Conservation (phyloP, 2,888 invertebrate genomes). For the Caenorhabditis drosophilae region DNA sequence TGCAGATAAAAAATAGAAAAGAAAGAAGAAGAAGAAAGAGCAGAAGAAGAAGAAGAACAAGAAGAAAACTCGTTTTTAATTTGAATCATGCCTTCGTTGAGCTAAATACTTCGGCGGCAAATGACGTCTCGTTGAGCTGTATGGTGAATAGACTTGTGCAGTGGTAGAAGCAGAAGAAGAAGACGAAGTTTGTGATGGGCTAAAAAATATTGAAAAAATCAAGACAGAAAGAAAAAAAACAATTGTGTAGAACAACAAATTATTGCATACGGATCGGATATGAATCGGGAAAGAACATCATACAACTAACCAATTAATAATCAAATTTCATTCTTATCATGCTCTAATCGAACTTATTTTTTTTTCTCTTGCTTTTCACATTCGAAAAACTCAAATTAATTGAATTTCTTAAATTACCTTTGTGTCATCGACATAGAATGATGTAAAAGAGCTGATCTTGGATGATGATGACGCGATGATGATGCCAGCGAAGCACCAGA, state of each 20-base stretch:
- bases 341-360: too few species aligned
- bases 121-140: constrained; percentile 1
- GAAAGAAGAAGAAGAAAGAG: neutral
- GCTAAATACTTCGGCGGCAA: neutral
- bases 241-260: constrained; percentile 2
- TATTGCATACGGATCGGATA: too few species aligned
- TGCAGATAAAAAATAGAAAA: neutral
- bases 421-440: constrained; percentile 53
- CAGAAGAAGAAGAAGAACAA: neutral
- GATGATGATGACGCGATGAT: constrained; percentile 23
- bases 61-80: neutral
- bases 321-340: too few species aligned
- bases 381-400: neutral
- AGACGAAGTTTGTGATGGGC: constrained; percentile 26
- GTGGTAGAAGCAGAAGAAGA: constrained; percentile 6
- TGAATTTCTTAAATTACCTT: constrained; percentile 13
- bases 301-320: too few species aligned
- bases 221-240: neutral
- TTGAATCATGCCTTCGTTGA: constrained; percentile 4
- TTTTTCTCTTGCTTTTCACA: too few species aligned
- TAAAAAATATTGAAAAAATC: constrained; percentile 11
- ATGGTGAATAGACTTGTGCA: neutral
- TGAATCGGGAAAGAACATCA: too few species aligned
- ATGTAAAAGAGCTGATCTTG: constrained; percentile 28
- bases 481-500: constrained; percentile 9